Evolutionary conservation across 1,140 invertebrate species (phyloP).

Genomic region (Argopecten irradians): DNA sequence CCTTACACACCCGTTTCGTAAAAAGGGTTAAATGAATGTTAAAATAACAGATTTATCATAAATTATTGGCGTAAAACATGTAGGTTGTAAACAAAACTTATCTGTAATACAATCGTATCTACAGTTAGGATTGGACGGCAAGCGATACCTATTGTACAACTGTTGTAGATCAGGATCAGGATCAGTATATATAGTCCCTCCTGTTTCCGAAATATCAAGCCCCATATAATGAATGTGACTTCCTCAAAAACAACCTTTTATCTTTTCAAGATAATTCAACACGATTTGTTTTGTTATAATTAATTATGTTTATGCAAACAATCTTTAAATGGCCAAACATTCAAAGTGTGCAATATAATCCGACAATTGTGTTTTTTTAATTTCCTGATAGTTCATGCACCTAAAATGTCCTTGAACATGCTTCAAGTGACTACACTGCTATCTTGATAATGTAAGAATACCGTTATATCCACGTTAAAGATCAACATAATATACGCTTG

Average conservation of each 20-base stretch:
- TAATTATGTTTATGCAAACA: background rate
- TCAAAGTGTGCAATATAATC: no score
- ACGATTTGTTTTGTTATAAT: background rate
- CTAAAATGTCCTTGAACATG: background rate
- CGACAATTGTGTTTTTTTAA: background rate
- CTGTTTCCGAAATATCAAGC: background rate
- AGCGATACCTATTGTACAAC: background rate
- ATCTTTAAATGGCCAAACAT: background rate
- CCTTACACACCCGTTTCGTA: background rate
- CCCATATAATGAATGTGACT: background rate
- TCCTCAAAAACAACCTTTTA: background rate
- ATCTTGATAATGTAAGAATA: background rate
- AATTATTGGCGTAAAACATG: background rate
- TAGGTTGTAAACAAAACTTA: background rate
- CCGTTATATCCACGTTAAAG: background rate
- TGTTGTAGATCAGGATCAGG: background rate
- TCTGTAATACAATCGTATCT: background rate
- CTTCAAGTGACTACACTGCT: background rate
- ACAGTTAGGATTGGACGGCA: background rate
- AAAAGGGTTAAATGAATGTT: background rate
- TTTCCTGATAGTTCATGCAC: background rate
- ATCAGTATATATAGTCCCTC: no score
- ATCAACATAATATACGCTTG: background rate
- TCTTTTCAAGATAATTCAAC: background rate
- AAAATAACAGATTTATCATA: background rate